Evolutionary conservation across 1,140 invertebrate genomes (phyloP), one percentile per base, ranked within the genome.

Genomic region (Papilio machaon): DNA sequence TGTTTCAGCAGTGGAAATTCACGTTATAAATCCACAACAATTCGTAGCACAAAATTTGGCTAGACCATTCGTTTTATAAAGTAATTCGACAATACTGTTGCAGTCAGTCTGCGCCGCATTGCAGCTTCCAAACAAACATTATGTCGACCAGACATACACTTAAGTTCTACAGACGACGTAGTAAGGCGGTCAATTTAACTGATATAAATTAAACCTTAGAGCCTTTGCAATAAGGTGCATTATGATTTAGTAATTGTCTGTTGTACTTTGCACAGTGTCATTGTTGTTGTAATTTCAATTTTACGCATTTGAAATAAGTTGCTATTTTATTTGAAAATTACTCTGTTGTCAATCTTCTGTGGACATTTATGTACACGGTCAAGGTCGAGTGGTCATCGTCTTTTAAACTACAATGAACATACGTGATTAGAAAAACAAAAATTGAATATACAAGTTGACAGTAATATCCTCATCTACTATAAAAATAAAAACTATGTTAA

Each of bases 291-390:
- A 79, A 47, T 79, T 79, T 79, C 8, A 79, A 79, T 60, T 67
- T 19, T 79, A 43, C 13, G n/a, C 43, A 73, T 17, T 64, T 23
- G 38, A 13, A 73, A 54, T 60, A 67, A 52, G 30, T 58, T 10
- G 47, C n/a, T 58, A 64, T 54, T 43, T 60, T 54, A 43, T 76
- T 75, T 54, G 78, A 52, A 60, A 35, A 46, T 84, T 76, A 80
- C 84, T 67, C 78, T 73, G 75, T 80, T 46, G 54, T 38, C 43
- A 79, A 64, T 79, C 38, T n/a, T 1, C 30, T n/a, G 54, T 67
- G 58, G 35, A 81, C 83, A 76, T 80, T 85, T 84, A 89, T 85
- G 88, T 84, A 73, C 73, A 64, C 85, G 87, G 84, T 85, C 85
- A 85, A 85, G 85, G 85, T 81, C 82, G 80, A 38, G 67, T 81